Evolutionary conservation across 64 coral and sea anemone species (phyloP).

Genomic region (Stylophora pistillata): DNA sequence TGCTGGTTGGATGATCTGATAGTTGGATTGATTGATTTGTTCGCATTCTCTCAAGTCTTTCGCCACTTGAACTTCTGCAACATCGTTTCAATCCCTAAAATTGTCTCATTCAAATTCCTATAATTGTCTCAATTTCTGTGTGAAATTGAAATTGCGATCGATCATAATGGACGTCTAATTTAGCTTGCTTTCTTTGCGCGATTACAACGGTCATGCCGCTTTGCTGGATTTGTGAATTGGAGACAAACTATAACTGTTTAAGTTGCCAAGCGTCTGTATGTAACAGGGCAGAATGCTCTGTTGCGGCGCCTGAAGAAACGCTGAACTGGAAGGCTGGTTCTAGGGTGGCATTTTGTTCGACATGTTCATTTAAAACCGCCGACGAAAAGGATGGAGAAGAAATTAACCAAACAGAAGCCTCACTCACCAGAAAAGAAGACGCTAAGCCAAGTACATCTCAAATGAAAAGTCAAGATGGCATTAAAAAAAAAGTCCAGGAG

Average conservation of each 20-base stretch:
- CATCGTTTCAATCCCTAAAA: neutral
- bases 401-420: neutral
- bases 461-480: neutral
- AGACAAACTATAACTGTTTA: constrained; percentile 72
- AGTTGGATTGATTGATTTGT: neutral
- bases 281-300: constrained; percentile 60
- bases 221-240: constrained; percentile 43
- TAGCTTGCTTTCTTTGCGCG: too few species aligned
- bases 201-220: neutral
- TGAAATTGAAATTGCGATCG: too few species aligned
- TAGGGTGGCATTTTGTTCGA: neutral
- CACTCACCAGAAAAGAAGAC: neutral
- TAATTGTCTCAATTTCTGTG: too few species aligned
- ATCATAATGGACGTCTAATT: too few species aligned
- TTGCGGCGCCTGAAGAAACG: constrained; percentile 14
- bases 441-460: neutral
- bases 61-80: constrained; percentile 22
- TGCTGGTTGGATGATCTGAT: too few species aligned
- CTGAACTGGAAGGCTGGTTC: neutral
- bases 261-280: constrained; percentile 45
- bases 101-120: neutral
- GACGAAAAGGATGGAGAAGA: neutral
- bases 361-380: neutral
- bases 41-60: neutral
- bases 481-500: neutral